Evolutionary conservation across 2,888 invertebrate species (phyloP), one percentile per base, ranked within the genome.

Genomic region (Drosophila parthenogenetica): DNA sequence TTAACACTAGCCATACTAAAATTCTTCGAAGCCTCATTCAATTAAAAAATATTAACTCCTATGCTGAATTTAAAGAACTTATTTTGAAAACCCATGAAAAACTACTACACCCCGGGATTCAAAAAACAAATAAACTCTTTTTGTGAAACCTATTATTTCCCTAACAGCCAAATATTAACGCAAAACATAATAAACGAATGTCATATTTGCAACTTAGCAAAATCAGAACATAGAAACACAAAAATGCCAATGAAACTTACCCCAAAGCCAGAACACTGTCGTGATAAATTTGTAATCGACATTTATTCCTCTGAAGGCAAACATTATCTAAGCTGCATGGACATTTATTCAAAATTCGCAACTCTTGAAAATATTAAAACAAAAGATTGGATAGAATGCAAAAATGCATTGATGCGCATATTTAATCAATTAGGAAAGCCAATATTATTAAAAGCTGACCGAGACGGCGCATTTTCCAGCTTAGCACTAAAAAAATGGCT

Each of bases 101-200:
- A 17, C 43, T n/a, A 29, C 4, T 48, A 1, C 29, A 48, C 11
- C 48, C n/a, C n/a, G n/a, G n/a, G n/a, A n/a, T n/a, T n/a, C n/a
- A n/a, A n/a, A n/a, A n/a, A n/a, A n/a, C n/a, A n/a, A n/a, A n/a
- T n/a, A n/a, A n/a, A n/a, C n/a, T n/a, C n/a, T n/a, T n/a, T n/a
- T n/a, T n/a, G n/a, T n/a, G n/a, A n/a, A n/a, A n/a, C n/a, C 48
- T 48, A 48, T 48, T 48, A 48, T 25, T 48, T 29, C 29, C 29
- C 46, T 14, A 48, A 48, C 14, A 48, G 29, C 48, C 48, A 48
- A 11, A 4, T 32, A 13, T 11, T 48, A 11, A 48, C 16, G 5
- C 48, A 32, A 32, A 48, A 48, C 32, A 32, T 48, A 10, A 17
- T 48, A 48, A 48, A 48, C 16, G 48, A 48, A 32, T 32, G 13